Base-by-base conservation (phyloP, 2,797 vertebrate species). In the Oreortyx pictus region DNA sequence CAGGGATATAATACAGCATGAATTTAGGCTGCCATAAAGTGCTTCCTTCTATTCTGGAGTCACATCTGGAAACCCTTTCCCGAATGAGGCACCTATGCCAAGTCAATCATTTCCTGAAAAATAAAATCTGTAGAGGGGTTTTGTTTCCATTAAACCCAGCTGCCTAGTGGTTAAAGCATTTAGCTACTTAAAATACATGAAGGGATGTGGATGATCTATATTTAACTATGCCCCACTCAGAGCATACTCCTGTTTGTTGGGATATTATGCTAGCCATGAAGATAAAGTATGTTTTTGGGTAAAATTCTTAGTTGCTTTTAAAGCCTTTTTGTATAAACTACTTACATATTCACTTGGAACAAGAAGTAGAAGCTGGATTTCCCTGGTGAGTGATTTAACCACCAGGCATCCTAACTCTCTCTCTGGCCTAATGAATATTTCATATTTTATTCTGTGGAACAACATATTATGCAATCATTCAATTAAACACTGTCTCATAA, bases 401-500 rank as follows among this genome's bases (percentile, higher is more conserved):
- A 95, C 76, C 66, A 95, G 91, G 93, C 94, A 93, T 95, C 90
- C 85, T 83, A 75, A 87, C 91, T 87, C 89, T 74, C 72, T 90
- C 86, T 93, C 92, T 86, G 76, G 73, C 70, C 76, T 95, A 95
- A 96, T 96, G 93, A 95, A 95, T 96, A 96, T 96, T 96, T 96
- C 89, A 96, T 94, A 90, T 91, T 96, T 92, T 95, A 95, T 95
- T 88, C 95, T 88, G 89, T 92, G 92, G 79, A 95, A 94, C 93
- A 96, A 95, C 95, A 94, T 94, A 93, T 96, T 96, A 96, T 94
- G 92, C 93, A 95, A 95, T 95, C 95, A 96, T 95, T 96, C 93
- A 96, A 94, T 96, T 96, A 96, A 96, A 91, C 82, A 94, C 92
- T 88, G 70, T 94, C 92, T 95, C 92, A 93, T 95, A 95, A 96